Conservation (phyloP, 1,140 invertebrate species). For the Epicauta chinensis region DNA sequence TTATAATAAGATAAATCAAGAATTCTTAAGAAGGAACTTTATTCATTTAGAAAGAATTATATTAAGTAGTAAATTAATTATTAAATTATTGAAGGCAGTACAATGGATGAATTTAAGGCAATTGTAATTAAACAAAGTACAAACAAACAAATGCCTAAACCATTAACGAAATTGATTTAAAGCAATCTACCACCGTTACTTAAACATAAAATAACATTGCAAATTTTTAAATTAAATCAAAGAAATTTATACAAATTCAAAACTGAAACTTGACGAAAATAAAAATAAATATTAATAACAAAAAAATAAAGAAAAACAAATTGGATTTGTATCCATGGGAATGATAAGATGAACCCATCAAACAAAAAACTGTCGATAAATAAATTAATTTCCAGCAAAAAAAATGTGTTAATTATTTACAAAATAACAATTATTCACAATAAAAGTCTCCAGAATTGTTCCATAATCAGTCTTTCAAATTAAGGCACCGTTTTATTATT, state of each 20-base stretch:
- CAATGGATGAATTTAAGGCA: too few species aligned
- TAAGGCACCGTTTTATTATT: constrained; percentile 16
- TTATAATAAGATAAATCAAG: too few species aligned
- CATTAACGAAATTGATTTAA: constrained; percentile 4
- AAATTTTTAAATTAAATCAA: constrained; percentile 13
- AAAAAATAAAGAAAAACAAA: constrained; percentile 19
- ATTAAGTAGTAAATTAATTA: too few species aligned
- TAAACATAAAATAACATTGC: constrained; percentile 4
- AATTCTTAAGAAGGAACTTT: constrained; percentile 3
- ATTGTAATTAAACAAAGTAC: background rate
- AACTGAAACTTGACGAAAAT: too few species aligned
- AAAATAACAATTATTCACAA: constrained; percentile 10
- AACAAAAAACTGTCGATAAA: constrained; percentile 17
- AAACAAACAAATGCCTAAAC: constrained; percentile 1
- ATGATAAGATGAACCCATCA: constrained; percentile 23
- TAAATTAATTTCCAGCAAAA: constrained; percentile 20
- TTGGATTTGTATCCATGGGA: constrained; percentile 22
- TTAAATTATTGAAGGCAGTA: constrained; percentile 5
- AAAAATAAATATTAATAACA: too few species aligned
- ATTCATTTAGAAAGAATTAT: background rate
- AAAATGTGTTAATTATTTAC: too few species aligned
- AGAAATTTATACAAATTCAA: constrained; percentile 2
- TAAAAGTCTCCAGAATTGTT: constrained; percentile 11
- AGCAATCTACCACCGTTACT: constrained; percentile 11
- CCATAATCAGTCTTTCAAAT: constrained; percentile 22